A percentile compares a stretch with the other conserved stretches of the same genome.
Conservation (phyloP, 2,888 invertebrate species). For the Troides aeacus region DNA sequence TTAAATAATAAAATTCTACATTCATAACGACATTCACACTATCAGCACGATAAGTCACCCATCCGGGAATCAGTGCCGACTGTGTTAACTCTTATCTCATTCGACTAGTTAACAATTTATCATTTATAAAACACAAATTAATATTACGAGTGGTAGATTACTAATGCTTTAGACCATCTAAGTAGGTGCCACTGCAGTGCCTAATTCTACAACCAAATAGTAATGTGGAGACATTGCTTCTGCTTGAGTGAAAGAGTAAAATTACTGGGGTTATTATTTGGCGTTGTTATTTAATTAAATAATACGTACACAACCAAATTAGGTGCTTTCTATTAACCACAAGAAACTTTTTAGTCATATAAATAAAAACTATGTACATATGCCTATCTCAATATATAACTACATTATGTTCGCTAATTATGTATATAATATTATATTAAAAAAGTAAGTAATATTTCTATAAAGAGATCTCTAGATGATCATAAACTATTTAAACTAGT, state of each 20-base stretch:
- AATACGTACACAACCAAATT: too few species aligned
- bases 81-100: background rate
- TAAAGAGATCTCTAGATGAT: background rate
- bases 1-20: background rate
- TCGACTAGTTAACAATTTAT: background rate
- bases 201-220: too few species aligned
- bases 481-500: constrained; percentile 1
- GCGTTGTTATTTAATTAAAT: too few species aligned
- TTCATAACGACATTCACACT: background rate
- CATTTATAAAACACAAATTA: background rate
- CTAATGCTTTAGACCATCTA: background rate
- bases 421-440: too few species aligned
- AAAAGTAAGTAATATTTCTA: background rate
- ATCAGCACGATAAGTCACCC: background rate
- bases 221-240: too few species aligned
- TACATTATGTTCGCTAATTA: too few species aligned
- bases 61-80: background rate
- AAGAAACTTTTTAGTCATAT: background rate
- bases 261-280: too few species aligned
- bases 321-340: too few species aligned
- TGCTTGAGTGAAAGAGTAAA: too few species aligned
- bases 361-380: background rate
- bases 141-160: background rate
- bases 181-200: too few species aligned
- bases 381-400: too few species aligned